Evolutionary conservation across 2,888 invertebrate genomes (phyloP).

Genomic region (Sympetrum striolatum): DNA sequence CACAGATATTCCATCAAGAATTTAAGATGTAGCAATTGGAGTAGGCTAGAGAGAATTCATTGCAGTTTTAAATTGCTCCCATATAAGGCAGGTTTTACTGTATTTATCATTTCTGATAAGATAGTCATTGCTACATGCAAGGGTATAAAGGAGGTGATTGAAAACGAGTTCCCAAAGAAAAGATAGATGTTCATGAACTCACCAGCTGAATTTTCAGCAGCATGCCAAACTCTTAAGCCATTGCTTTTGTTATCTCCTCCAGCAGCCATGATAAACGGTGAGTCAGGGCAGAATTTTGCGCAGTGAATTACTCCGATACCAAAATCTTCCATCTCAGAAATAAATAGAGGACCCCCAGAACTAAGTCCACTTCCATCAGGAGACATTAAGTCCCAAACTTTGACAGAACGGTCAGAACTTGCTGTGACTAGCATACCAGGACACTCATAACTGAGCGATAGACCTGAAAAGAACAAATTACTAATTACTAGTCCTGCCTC

Average conservation of each 20-base stretch:
- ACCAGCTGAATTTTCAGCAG: slow-evolving; percentile 68
- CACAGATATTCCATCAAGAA: too few species aligned
- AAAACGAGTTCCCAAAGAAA: not conserved
- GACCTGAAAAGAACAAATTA: slow-evolving; percentile 60
- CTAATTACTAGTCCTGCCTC: too few species aligned
- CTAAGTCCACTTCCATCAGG: slow-evolving; percentile 54
- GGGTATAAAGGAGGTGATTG: not conserved
- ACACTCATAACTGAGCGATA: slow-evolving; percentile 74
- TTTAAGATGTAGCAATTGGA: too few species aligned
- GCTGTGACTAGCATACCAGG: slow-evolving; percentile 79
- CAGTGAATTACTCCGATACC: slow-evolving; percentile 77
- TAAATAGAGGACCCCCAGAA: slow-evolving; percentile 46
- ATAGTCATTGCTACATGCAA: not conserved
- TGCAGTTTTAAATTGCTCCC: too few species aligned
- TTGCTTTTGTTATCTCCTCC: slow-evolving; percentile 86
- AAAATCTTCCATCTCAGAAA: slow-evolving; percentile 60
- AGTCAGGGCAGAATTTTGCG: slow-evolving; percentile 79
- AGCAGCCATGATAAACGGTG: slow-evolving; percentile 77
- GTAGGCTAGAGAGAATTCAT: too few species aligned
- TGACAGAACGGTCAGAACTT: slow-evolving; percentile 80
- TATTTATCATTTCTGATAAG: not conserved
- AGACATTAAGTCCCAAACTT: slow-evolving; percentile 77
- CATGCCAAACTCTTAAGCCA: slow-evolving; percentile 74
- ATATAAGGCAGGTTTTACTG: too few species aligned
- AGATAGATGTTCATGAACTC: slow-evolving; percentile 50